Evolutionary conservation across 64 coral and sea anemone species (phyloP).

Genomic region (Montipora efflorescens): DNA sequence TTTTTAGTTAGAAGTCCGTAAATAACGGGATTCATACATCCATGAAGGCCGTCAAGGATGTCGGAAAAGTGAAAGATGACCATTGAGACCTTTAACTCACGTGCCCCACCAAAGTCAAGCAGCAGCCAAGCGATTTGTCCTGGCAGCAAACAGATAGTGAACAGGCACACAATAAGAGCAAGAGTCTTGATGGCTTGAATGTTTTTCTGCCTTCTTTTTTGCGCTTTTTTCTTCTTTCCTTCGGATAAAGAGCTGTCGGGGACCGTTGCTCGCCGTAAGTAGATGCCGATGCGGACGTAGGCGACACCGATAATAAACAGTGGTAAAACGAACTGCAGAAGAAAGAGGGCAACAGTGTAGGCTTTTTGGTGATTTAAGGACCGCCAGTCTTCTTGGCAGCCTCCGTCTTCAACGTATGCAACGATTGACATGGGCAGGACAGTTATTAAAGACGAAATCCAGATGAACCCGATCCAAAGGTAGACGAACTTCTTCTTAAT

Average conservation of each 20-base stretch:
- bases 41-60: constrained; percentile 70
- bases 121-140: constrained; percentile 70
- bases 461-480: constrained; percentile 40
- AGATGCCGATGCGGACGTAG: constrained; percentile 47
- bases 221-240: background rate
- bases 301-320: constrained; percentile 56
- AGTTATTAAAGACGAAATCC: constrained; percentile 30
- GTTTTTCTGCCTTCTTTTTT: constrained; percentile 49
- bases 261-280: constrained; percentile 1
- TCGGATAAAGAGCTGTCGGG: background rate
- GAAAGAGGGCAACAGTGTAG: constrained; percentile 54
- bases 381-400: constrained; percentile 53
- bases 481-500: background rate
- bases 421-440: constrained; percentile 48
- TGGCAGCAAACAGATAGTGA: constrained; percentile 62
- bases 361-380: constrained; percentile 5
- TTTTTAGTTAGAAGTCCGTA: constrained; percentile 76
- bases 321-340: constrained; percentile 60
- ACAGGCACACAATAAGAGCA: constrained; percentile 59
- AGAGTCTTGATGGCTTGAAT: constrained; percentile 50
- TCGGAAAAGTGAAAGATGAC: constrained; percentile 68
- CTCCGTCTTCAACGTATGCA: background rate
- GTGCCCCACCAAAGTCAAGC: constrained; percentile 34
- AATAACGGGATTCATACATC: constrained; percentile 81
- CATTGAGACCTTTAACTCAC: background rate